Base-by-base conservation (phyloP, 2,797 vertebrate species). In the Parotocinclus haroldoi region DNA sequence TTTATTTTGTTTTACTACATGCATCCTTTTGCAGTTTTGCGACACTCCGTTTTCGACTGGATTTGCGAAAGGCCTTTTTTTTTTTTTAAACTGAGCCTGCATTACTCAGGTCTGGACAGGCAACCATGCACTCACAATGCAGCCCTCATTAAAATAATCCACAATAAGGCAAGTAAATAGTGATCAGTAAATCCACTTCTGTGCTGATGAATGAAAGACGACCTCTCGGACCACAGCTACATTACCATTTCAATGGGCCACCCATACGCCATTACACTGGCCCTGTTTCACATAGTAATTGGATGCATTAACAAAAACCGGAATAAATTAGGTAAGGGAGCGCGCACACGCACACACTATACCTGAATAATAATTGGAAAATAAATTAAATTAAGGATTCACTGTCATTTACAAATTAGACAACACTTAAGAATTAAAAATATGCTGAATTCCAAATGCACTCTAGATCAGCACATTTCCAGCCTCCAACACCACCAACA, bases 171-270 rank as follows among this genome's bases (percentile, higher is more conserved):
- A 75, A 81, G 83, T 70, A 70, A 63, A 70, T 64, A 83, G 80
- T 85, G 81, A 86, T 88, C 84, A 90, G 88, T 88, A 88, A 87
- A 88, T 87, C 86, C 89, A 89, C 84, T 86, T 82, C 81, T 79
- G 81, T 80, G 67, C 80, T 80, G 61, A 77, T 58, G 79, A 85
- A 86, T 87, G 80, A 87, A 82, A 82, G 84, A 87, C 79, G 82
- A 81, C 77, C 40, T 84, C 81, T 87, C 76, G 74, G 79, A 84
- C n/a, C 79, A 85, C 76, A 76, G 76, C 59, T 54, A 68, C 83
- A 88, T 90, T 89, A 86, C 84, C 87, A 89, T 89, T 85, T 88
- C 85, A 89, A 89, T 87, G 79, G 84, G 72, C 44, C 17, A 48
- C 72, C 71, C 73, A 73, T 42, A 53, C 77, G 67, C 81, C 74